Conservation (phyloP, 2,888 invertebrate genomes). For the Halictus quadricinctus region DNA sequence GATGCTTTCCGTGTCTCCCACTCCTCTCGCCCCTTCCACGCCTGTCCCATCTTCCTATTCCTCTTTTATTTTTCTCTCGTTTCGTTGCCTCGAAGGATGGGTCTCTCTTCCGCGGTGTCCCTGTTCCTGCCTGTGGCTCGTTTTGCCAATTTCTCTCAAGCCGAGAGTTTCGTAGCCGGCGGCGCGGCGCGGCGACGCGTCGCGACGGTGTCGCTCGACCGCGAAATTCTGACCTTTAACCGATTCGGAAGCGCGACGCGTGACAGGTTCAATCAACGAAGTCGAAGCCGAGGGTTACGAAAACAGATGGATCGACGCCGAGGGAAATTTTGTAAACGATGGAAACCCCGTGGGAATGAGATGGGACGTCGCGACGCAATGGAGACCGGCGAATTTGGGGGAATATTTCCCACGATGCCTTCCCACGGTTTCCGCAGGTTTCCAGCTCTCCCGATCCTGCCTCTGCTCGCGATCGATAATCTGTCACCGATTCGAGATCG, state of each 20-base stretch:
- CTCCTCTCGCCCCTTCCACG: not conserved
- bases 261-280: not conserved
- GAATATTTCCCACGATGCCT: constrained; percentile 2
- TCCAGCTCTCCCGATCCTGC: not conserved
- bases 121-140: not conserved
- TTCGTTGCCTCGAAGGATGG: constrained; percentile 11
- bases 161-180: not conserved
- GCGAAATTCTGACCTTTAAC: not conserved
- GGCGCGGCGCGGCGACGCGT: too few species aligned
- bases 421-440: constrained; percentile 26
- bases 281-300: not conserved
- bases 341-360: not conserved
- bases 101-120: not conserved
- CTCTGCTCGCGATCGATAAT: not conserved
- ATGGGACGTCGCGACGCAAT: not conserved
- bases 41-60: constrained; percentile 30
- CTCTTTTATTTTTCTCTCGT: constrained; percentile 48
- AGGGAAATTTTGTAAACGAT: not conserved
- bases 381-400: not conserved
- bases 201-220: not conserved
- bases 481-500: not conserved
- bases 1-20: constrained; percentile 22
- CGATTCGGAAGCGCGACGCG: not conserved
- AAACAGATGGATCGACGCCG: not conserved
- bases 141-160: constrained; percentile 3